Evolutionary conservation across 2,888 invertebrate species (phyloP).

Genomic region (Ryuthela nishihirai): DNA sequence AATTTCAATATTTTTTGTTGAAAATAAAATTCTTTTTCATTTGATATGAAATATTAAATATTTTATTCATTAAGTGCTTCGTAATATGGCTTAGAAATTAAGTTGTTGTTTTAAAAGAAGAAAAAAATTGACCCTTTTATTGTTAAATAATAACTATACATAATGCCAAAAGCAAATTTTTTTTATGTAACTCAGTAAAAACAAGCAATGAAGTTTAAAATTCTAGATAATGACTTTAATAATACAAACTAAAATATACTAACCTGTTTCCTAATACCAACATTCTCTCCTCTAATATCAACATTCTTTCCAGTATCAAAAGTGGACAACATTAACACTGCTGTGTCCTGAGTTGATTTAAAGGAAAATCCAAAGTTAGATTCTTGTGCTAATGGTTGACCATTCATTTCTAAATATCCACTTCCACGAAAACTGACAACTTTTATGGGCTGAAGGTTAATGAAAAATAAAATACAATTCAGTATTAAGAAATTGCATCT

Average conservation of each 20-base stretch:
- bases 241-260: background rate
- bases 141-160: too few species aligned
- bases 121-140: too few species aligned
- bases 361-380: slow-evolving; percentile 72
- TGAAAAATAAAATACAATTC: background rate
- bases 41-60: too few species aligned
- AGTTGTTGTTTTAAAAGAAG: too few species aligned
- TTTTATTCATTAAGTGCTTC: too few species aligned
- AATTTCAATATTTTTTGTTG: too few species aligned
- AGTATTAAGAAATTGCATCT: background rate
- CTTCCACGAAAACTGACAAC: slow-evolving; percentile 73
- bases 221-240: too few species aligned
- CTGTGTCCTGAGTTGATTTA: slow-evolving; percentile 63
- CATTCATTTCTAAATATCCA: slow-evolving; percentile 71
- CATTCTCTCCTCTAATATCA: slow-evolving; percentile 29
- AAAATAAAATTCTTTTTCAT: too few species aligned
- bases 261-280: slow-evolving; percentile 25
- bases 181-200: too few species aligned
- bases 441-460: slow-evolving; percentile 57
- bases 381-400: slow-evolving; percentile 58
- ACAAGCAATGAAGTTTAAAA: too few species aligned
- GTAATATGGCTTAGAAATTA: too few species aligned
- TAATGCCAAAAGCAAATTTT: too few species aligned
- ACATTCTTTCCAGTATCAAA: slow-evolving; percentile 46
- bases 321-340: slow-evolving; percentile 67